Evolutionary conservation across 1,140 invertebrate species (phyloP), one percentile per base, ranked within the genome.

Genomic region (Periplaneta americana): DNA sequence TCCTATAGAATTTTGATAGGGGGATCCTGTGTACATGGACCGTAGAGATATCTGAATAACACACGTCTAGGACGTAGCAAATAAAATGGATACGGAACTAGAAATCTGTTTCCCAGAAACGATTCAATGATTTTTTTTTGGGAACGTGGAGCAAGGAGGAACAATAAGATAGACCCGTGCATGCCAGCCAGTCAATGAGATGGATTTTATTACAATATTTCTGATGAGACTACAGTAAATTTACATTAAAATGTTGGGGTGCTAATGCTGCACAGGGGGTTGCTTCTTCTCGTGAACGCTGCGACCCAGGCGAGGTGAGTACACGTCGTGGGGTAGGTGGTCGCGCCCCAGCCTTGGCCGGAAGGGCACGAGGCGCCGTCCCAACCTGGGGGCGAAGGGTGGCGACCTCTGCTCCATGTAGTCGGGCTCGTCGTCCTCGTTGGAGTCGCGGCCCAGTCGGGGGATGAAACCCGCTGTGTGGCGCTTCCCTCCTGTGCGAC

Each of bases 291-390:
- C 35, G 0, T 77, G 33, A 1, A 77, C 33, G 22, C 75, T 77
- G 75, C 75, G 75, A 31, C 75, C 75, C 33, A 77, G 31, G 75
- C 75, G 75, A 22, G 75, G 75, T 10, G 75, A 77, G 31, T 77
- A 77, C 11, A 77, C 75, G 17, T 34, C 75, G 75, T 77, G 17
- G 33, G 75, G 75, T 31, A 34, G 75, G 33, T 31, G 75, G 28
- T 66, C 48, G 4, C 48, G 48, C 33, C 75, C 75, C 33, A 77
- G 22, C 15, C 75, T 18, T 9, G 75, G 75, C 2, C 75, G 17
- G 75, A 77, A 77, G 31, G 75, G 75, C 8, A 77, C 75, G 11
- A 77, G 75, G 32, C 75, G 75, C 4, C 75, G 75, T 13, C 75
- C 75, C 8, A 77, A 31, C 10, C 75, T 34, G 31, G 75, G 75